Evolutionary conservation across 1,140 invertebrate species (phyloP).

Genomic region (Pemphigus obesinymphae): DNA sequence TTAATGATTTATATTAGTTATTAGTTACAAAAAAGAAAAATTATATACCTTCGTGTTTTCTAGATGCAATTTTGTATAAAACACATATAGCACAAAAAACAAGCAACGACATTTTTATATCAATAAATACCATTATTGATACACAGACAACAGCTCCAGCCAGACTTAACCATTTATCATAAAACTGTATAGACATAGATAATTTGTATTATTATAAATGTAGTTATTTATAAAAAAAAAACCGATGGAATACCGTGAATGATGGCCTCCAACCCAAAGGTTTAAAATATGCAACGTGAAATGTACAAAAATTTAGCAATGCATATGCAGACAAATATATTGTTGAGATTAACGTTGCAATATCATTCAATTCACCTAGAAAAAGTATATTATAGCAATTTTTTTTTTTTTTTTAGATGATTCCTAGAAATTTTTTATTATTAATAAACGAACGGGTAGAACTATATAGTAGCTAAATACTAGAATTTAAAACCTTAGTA

Average conservation of each 20-base stretch:
- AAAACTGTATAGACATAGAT: constrained; percentile 64
- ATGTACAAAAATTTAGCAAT: constrained; percentile 94
- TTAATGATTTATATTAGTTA: too few species aligned
- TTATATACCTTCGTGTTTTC: constrained; percentile 75
- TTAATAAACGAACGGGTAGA: too few species aligned
- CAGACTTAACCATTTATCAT: constrained; percentile 90
- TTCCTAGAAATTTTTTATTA: too few species aligned
- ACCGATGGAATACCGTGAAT: constrained; percentile 62
- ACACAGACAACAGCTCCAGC: constrained; percentile 82
- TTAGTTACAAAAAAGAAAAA: constrained; percentile 50
- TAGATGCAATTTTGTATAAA: constrained; percentile 83
- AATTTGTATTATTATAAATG: not conserved
- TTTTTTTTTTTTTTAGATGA: not conserved
- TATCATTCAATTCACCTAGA: constrained; percentile 81
- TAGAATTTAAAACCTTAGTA: too few species aligned
- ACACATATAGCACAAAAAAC: constrained; percentile 83
- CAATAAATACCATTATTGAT: constrained; percentile 90
- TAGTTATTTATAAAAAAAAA: not conserved
- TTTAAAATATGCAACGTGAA: constrained; percentile 78
- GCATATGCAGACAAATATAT: constrained; percentile 95
- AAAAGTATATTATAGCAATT: not conserved
- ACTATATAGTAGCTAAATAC: too few species aligned
- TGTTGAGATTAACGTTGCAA: constrained; percentile 91
- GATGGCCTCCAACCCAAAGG: constrained; percentile 83
- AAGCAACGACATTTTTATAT: constrained; percentile 82